Base-by-base conservation (phyloP, 2,113 vertebrate species). In the Fregata magnificens region DNA sequence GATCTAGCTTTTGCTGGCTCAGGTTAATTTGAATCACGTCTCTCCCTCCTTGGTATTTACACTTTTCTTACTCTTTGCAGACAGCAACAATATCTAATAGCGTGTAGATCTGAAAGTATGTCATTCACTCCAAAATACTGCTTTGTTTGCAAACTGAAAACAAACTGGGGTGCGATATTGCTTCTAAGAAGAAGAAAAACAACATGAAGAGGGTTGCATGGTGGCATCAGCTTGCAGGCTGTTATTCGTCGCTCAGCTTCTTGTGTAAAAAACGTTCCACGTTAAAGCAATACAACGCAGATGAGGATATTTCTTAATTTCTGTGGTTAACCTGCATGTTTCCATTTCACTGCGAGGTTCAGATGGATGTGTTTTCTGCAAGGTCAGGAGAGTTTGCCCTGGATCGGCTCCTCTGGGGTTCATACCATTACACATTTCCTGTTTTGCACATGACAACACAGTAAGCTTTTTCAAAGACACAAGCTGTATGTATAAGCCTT, bases 371-470 rank as follows among this genome's bases (percentile, higher is more conserved):
- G 74, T 82, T 82, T 93, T 94, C 66, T 11, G 3, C 77, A 28
- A 65, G 76, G 92, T 92, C 95, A 91, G 90, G 25, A 63, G 82
- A 86, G 72, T 91, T 86, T 95, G 88, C 88, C 73, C 86, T 95
- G 94, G 88, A 88, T 14, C 3, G 0, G 22, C 80, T 93, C 88
- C 86, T 91, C 38, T 25, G 44, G 76, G 72, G 86, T 78, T 95
- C 69, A 17, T 86, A 86, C 79, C 88, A 81, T 92, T 50, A 70
- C 80, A 93, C 4, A 0, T 90, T 96, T 97, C 96, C 97, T 95
- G 95, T 95, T 97, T 96, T 95, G 95, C 56, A 62, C 92, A 90
- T 38, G 80, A 97, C 93, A 86, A 29, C 79, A 92, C 86, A 90
- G 82, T 63, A 42, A 71, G 72, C 67, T 95, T 94, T 94, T 86